A percentile compares a stretch with the other conserved stretches of the same genome.
Conservation (phyloP, 2,797 vertebrate genomes). For the Tiaroga cobitis region DNA sequence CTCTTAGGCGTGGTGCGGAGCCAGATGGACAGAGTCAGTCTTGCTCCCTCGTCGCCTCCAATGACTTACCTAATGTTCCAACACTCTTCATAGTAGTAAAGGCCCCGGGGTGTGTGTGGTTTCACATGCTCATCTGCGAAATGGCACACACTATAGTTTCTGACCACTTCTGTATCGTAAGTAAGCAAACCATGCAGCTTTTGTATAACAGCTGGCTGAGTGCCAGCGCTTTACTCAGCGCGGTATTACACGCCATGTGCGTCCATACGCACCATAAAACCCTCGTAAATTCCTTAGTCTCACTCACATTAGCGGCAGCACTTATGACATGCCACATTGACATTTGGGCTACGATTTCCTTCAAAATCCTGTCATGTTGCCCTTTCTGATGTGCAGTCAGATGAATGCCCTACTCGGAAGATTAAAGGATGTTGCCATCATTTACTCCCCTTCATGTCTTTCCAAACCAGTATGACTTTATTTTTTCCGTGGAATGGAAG, state of each 20-base stretch:
- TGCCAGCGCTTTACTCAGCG: background rate
- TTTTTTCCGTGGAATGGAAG: background rate
- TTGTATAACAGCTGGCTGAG: background rate
- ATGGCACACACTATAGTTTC: background rate
- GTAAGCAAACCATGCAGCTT: conserved; percentile 18
- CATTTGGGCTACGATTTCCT: conserved; percentile 6
- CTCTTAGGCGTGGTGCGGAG: conserved; percentile 42
- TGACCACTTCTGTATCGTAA: conserved; percentile 15
- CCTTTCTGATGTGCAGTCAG: background rate
- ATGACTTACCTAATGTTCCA: conserved; percentile 38
- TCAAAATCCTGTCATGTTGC: background rate
- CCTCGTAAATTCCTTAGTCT: conserved; percentile 8
- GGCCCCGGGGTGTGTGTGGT: conserved; percentile 5
- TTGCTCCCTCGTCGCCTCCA: conserved; percentile 11
- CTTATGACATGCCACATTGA: conserved; percentile 17
- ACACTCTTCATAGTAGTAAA: conserved; percentile 3
- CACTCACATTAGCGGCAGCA: background rate
- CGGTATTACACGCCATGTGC: conserved; percentile 5
- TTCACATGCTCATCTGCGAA: conserved; percentile 23
- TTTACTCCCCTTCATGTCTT: background rate
- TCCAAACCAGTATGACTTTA: background rate
- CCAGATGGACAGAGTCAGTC: conserved; percentile 52
- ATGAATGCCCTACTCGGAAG: background rate
- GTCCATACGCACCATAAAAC: conserved; percentile 26
- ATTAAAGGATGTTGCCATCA: conserved; percentile 16